Evolutionary conservation across 2,113 vertebrate species (phyloP).

Genomic region (Halcyon malimbica): DNA sequence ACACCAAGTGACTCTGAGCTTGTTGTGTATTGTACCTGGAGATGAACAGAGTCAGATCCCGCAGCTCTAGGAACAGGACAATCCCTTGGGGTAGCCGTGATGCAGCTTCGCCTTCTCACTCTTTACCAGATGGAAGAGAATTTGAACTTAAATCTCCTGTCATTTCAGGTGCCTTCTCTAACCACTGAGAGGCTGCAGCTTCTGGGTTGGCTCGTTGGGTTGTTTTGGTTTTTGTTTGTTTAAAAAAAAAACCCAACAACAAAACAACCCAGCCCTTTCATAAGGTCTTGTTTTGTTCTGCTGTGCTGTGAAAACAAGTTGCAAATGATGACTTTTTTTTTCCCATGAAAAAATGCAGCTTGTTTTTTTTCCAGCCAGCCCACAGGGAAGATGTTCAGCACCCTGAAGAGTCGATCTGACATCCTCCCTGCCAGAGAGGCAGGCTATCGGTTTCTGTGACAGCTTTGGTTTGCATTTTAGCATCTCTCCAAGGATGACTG

Average conservation of each 20-base stretch:
- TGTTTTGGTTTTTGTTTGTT: no score
- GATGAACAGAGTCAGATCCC: neutral
- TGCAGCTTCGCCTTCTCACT: neutral
- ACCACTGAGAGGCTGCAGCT: neutral
- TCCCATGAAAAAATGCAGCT: neutral
- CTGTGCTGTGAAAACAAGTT: neutral
- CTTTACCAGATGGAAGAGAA: neutral
- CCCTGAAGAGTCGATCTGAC: neutral
- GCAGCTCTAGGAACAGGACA: neutral
- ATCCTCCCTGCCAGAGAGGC: neutral
- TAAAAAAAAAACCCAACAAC: no score
- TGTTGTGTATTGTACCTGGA: fast-evolving
- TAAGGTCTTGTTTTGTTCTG: neutral
- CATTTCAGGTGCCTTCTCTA: neutral
- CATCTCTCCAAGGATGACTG: neutral
- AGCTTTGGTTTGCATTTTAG: neutral
- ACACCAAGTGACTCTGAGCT: neutral
- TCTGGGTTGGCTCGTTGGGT: neutral
- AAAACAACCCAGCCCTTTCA: neutral
- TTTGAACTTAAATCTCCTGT: neutral
- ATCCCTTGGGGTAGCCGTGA: neutral
- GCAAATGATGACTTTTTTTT: neutral
- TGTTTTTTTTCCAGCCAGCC: neutral
- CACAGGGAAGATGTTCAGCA: neutral
- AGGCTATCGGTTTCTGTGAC: neutral